Evolutionary conservation across 2,113 vertebrate genomes (phyloP), one percentile per base, ranked within the genome.

Genomic region (Cyanistes caeruleus): DNA sequence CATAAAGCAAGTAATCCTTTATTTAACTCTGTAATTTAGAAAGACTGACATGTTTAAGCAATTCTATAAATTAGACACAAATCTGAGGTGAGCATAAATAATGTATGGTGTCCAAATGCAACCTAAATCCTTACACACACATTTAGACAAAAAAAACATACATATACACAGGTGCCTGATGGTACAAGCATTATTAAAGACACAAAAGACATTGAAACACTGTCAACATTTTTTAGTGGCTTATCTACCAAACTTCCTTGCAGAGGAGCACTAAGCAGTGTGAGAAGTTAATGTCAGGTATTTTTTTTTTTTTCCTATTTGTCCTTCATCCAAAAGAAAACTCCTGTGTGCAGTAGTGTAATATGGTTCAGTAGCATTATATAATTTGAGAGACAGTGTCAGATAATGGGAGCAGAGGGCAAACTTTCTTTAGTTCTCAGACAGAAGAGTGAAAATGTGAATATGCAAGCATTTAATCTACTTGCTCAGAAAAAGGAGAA

Each of bases 401-500:
- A 58, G 43, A 52, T 18, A 58, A 58, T 4, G 5, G 3, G 11
- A 24, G 7, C 5, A 51, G 6, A 21, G 6, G 5, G 0, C 4
- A 39, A 17, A 30, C 1, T 70, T 84, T 41, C 28, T 63, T 67
- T 59, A 74, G 27, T 13, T 83, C 28, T 73, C 41, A 80, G 41
- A 65, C 20, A 27, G 7, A 75, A 72, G 7, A 77, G 17, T 82
- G 31, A 76, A 95, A 90, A 43, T 1, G 2, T 51, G 25, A 77
- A 41, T 65, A 55, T 8, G 10, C 11, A 82, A 62, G 15, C 1
- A 11, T n/a, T 20, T 79, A 1, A 52, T 20, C 15, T 59, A 35
- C 24, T 52, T 79, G 9, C 33, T 68, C 83, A 22, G 19, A 44
- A 86, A 94, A 95, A 68, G 11, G 10, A 79, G 44, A 72, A 84